These are phyloP conservation scores for Hippopotamyrus pictus DNA, from an alignment of 2,797 vertebrate genomes.

Conservation along the genomic window DNA sequence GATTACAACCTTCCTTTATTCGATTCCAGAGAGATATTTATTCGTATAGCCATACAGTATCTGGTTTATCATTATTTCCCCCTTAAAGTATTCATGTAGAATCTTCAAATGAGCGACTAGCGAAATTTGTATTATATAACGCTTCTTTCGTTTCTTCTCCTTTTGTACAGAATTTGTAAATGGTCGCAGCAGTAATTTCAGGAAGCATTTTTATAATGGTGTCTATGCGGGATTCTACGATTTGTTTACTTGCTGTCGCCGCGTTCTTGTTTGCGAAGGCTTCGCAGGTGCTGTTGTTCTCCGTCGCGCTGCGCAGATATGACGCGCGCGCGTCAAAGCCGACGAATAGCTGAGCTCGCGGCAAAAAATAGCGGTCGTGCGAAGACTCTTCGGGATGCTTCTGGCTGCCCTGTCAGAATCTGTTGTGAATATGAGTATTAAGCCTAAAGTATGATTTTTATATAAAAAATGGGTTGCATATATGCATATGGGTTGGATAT, in stretches of 20 bases:
- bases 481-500: too few relatives aligned
- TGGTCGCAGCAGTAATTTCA: neutral
- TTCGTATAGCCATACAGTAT: neutral
- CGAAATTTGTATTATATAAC: neutral
- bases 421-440: too few relatives aligned
- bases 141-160: neutral
- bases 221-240: neutral
- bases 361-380: neutral
- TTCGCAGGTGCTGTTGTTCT: neutral
- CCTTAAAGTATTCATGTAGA: constrained; percentile 2
- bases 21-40: neutral
- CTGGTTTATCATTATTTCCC: neutral
- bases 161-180: neutral
- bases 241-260: constrained; percentile 8
- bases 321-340: neutral
- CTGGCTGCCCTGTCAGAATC: neutral
- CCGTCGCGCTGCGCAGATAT: neutral
- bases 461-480: neutral
- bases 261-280: neutral
- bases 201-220: neutral
- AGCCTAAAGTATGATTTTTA: neutral
- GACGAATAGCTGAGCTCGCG: neutral
- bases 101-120: neutral
- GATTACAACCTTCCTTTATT: neutral
- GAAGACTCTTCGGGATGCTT: neutral